phyloP scores from a whole-genome alignment of 2,888 invertebrate species.

The Leptopterna dolabrata region DNA sequence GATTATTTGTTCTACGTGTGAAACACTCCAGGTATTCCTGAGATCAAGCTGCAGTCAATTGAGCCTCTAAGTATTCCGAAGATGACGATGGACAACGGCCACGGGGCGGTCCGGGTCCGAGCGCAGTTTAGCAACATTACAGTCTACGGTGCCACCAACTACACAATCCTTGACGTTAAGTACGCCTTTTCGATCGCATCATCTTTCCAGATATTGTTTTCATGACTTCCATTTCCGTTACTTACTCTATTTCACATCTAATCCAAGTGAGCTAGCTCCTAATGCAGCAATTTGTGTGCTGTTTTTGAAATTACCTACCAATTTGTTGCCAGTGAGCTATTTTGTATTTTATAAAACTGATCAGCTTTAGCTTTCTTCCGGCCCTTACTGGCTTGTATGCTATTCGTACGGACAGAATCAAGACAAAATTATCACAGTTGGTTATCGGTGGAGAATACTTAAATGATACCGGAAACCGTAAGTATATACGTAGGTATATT shows the following conservation, averaged over 20 bases:
- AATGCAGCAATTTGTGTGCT: too few relatives aligned
- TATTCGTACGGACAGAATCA: not conserved
- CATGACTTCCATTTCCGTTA: not conserved
- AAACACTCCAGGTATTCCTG: constrained; percentile 72
- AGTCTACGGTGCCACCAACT: constrained; percentile 81
- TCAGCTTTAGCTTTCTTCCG: not conserved
- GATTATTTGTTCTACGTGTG: too few relatives aligned
- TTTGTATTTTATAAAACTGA: not conserved
- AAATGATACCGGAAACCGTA: not conserved
- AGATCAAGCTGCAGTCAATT: constrained; percentile 79
- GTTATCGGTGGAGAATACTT: not conserved
- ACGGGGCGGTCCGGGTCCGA: constrained; percentile 79
- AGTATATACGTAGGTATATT: not conserved
- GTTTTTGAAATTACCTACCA: too few relatives aligned
- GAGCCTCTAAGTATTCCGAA: constrained; percentile 79
- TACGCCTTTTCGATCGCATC: constrained; percentile 66
- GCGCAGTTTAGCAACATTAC: constrained; percentile 81
- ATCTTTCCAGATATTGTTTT: not conserved
- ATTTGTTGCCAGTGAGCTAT: too few relatives aligned
- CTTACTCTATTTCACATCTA: not conserved
- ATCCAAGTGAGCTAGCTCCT: not conserved
- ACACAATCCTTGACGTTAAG: constrained; percentile 77
- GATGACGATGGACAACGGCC: constrained; percentile 82
- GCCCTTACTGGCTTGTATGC: not conserved
- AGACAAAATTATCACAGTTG: not conserved